Percentiles rank a stretch among this genome's conserved stretches.
phyloP scores from a whole-genome alignment of 2,113 vertebrate genomes.

The Chionomys nivalis region DNA sequence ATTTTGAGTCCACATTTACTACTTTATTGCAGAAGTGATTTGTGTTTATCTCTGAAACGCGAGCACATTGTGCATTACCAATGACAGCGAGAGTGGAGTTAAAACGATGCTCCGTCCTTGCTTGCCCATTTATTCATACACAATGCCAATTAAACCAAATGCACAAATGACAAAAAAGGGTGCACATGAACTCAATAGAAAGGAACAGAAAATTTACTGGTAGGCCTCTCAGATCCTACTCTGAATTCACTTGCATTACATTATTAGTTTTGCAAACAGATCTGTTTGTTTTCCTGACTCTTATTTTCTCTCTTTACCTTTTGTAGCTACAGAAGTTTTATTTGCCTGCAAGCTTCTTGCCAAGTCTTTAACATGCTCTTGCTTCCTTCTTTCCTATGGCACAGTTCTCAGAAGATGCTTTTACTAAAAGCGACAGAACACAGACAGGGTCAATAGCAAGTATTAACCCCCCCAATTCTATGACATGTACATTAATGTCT shows the following conservation, averaged over 20 bases:
- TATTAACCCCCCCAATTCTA: neutral
- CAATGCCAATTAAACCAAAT: conserved; percentile 45
- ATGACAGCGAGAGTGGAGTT: neutral
- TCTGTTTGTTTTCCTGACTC: neutral
- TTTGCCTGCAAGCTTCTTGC: neutral
- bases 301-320: conserved; percentile 7
- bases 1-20: conserved; percentile 2
- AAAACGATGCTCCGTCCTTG: conserved; percentile 19
- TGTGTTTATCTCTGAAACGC: conserved; percentile 36
- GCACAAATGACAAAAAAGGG: conserved; percentile 40
- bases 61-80: neutral
- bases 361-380: neutral
- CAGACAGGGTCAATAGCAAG: neutral
- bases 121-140: neutral
- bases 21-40: conserved; percentile 30
- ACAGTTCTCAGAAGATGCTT: neutral
- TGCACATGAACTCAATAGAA: neutral
- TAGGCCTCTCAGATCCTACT: neutral
- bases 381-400: neutral
- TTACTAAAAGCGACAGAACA: neutral
- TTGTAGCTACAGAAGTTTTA: neutral
- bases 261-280: conserved; percentile 11
- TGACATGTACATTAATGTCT: neutral
- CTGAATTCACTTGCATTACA: neutral
- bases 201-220: conserved; percentile 22